Base-by-base conservation (phyloP, 2,888 invertebrate species). In the Drosophila nr. medialis region DNA sequence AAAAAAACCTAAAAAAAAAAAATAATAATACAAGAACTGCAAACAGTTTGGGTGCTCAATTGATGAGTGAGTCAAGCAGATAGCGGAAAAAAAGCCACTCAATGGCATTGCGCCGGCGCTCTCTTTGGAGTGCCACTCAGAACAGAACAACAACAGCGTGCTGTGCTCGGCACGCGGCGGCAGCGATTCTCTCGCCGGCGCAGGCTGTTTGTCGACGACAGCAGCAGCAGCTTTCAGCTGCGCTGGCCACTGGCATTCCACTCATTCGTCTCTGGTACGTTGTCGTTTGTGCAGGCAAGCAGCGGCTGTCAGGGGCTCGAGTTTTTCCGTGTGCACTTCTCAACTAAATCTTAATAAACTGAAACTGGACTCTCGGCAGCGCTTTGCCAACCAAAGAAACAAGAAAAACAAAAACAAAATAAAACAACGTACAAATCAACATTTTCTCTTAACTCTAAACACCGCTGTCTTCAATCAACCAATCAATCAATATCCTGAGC, bases 291-390 rank as follows among this genome's bases (percentile, higher is more conserved):
- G 76, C 82, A 78, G 72, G 82, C 83, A 81, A 77, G 74, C 75
- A 77, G 86, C 80, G 83, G 83, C 76, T 70, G 71, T 68, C 49
- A 50, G 67, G 64, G 77, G 72, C 62, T 72, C 70, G 72, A 75
- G 76, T 76, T 84, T 89, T 85, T 90, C 85, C 81, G 79, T 81
- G 86, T 88, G 85, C 85, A 85, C 86, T 85, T 88, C 69, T 64
- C 45, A 77, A 67, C 77, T 77, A 55, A 72, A 53, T 64, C 64
- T 61, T 62, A 58, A 53, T 29, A 49, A 61, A 67, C 77, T 76
- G 45, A 68, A 77, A 64, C 29, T 79, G 69, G 63, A 81, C 72
- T 72, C 53, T 72, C 60, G 56, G 64, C 71, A 32, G 65, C 59
- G 76, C 62, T 76, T 64, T 64, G 62, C 64, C 54, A 51, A 66